Percentiles rank a stretch among this genome's conserved stretches.
These are phyloP conservation scores for Lytechinus variegatus DNA, from an alignment of 35 echinoderm and acorn worm genomes.

Conservation along the genomic window DNA sequence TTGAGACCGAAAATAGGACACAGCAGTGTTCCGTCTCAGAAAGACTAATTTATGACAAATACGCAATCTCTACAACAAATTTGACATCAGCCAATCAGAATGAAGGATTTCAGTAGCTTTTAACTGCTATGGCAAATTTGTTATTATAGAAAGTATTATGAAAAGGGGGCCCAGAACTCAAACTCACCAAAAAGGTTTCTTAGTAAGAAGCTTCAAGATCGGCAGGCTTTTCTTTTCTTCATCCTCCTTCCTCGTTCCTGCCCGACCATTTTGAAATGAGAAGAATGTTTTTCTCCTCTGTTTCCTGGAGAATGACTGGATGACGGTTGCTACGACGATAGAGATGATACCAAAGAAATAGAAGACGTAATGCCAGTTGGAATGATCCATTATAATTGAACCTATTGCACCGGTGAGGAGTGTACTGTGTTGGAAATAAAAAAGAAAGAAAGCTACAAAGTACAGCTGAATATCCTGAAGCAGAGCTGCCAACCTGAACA, in stretches of 20 bases:
- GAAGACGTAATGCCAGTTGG: constrained; percentile 85
- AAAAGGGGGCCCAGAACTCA: no score
- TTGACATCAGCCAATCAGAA: no score
- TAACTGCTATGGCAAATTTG: no score
- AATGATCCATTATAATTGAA: constrained; percentile 77
- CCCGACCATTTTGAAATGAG: constrained; percentile 45
- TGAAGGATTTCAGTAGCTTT: no score
- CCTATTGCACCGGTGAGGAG: constrained; percentile 86
- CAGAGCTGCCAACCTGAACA: no score
- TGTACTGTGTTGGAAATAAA: constrained; percentile 57
- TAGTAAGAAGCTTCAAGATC: constrained; percentile 48
- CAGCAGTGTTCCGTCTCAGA: no score
- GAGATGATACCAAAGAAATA: constrained; percentile 81
- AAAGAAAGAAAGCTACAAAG: not conserved
- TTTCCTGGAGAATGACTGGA: constrained; percentile 59
- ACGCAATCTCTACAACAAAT: no score
- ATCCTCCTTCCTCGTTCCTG: constrained; percentile 22
- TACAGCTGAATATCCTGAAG: no score
- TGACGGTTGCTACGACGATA: constrained; percentile 55
- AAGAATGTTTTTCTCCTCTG: constrained; percentile 59
- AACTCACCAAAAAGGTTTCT: constrained; percentile 81
- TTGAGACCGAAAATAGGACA: no score
- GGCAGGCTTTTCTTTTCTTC: constrained; percentile 58
- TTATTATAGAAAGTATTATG: no score
- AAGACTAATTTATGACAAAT: no score